phyloP scores from a whole-genome alignment of 2,888 invertebrate species.

The Acrobasis repandana region DNA sequence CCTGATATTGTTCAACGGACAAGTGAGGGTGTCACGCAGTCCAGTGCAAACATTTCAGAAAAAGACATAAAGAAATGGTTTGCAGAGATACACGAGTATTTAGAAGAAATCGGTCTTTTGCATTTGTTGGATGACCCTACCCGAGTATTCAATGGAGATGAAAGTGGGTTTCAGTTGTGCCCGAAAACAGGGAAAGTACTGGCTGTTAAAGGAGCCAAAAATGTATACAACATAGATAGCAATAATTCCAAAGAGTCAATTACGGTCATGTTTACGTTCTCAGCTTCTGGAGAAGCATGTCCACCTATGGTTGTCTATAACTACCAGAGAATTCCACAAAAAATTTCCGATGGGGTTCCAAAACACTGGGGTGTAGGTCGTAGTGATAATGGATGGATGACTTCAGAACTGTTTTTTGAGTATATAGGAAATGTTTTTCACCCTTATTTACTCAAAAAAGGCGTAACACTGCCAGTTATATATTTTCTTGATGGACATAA shows the following conservation, averaged over 20 bases:
- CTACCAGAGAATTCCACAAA: constrained; percentile 39
- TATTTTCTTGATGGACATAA: no score
- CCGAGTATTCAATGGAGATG: no score
- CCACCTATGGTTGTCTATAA: constrained; percentile 38
- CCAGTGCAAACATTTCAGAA: constrained; percentile 34
- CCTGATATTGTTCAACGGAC: constrained; percentile 26
- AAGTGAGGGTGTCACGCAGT: constrained; percentile 31
- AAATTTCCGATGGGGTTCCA: constrained; percentile 33
- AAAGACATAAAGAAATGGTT: constrained; percentile 34
- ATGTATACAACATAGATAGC: no score
- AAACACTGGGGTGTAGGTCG: constrained; percentile 40
- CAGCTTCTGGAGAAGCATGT: constrained; percentile 34
- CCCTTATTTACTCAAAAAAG: no score
- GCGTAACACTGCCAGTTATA: no score
- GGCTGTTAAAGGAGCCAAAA: no score
- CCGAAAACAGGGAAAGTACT: no score
- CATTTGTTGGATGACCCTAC: no score
- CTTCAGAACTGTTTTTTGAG: constrained; percentile 41
- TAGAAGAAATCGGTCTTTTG: constrained; percentile 34
- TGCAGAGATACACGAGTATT: constrained; percentile 29
- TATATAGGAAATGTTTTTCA: constrained; percentile 39
- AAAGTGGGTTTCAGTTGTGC: no score
- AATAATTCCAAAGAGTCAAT: no score
- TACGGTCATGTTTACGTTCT: no score
- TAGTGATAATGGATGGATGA: constrained; percentile 48